Conservation (phyloP, 2,797 vertebrate species). For the Prunella strophiata region DNA sequence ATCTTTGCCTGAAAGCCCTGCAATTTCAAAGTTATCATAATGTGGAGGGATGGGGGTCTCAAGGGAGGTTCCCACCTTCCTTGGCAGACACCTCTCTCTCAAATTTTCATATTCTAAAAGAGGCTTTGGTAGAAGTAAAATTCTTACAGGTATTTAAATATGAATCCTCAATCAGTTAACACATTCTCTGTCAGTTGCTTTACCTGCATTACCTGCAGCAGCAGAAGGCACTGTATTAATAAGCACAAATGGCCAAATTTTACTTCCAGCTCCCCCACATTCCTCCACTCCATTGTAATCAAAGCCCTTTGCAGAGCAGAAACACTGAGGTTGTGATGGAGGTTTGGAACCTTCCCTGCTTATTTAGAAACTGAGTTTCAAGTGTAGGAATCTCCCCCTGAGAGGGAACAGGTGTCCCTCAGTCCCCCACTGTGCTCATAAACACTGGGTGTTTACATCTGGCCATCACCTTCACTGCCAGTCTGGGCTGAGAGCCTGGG, state of each 20-base stretch:
- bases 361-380: neutral
- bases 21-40: neutral
- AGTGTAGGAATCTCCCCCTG: neutral
- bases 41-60: too few species aligned
- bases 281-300: neutral
- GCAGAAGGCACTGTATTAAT: neutral
- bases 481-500: neutral
- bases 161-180: too few species aligned
- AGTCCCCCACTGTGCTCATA: accelerated
- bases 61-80: neutral
- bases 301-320: neutral
- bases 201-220: neutral
- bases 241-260: neutral
- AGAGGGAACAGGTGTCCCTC: neutral
- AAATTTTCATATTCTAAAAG: too few species aligned
- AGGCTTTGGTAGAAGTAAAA: too few species aligned
- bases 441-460: neutral
- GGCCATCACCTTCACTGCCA: neutral
- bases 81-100: too few species aligned
- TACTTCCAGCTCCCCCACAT: accelerated
- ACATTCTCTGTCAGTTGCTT: neutral
- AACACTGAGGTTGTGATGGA: neutral
- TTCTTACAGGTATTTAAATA: too few species aligned
- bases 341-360: neutral
- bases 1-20: too few species aligned